Evolutionary conservation across 2,888 invertebrate genomes (phyloP).

Genomic region (Branchinecta sandiegonensis): DNA sequence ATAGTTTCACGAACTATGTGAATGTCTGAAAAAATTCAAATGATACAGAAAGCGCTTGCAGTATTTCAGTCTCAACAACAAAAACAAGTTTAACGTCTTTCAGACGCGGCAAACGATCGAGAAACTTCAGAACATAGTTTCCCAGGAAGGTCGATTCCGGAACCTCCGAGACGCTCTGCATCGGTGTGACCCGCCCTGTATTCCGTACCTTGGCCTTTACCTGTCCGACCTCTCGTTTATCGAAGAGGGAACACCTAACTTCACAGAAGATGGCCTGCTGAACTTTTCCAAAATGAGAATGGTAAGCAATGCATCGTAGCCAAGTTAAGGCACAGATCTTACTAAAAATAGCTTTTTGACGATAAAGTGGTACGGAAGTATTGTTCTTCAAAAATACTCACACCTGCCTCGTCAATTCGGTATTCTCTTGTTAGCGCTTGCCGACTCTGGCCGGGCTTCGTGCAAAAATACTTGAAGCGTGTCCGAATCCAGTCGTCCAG

Average conservation of each 20-base stretch:
- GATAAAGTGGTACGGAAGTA: no score
- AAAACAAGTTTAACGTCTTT: slow-evolving; percentile 29
- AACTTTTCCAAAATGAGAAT: slow-evolving; percentile 92
- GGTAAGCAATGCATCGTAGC: slow-evolving; percentile 41
- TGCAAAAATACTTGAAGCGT: no score
- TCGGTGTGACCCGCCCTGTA: slow-evolving; percentile 74
- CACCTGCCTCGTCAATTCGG: no score
- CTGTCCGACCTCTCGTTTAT: slow-evolving; percentile 80
- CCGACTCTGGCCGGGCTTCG: no score
- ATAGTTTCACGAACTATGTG: slow-evolving; percentile 17
- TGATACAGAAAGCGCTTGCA: no score
- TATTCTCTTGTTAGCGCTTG: no score
- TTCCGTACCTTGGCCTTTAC: slow-evolving; percentile 76
- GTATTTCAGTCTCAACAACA: slow-evolving; percentile 15
- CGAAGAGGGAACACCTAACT: slow-evolving; percentile 80
- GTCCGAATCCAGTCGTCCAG: no score
- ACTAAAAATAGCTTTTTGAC: no score
- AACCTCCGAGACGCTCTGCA: slow-evolving; percentile 73
- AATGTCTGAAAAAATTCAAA: slow-evolving; percentile 11
- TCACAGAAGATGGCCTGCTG: slow-evolving; percentile 69
- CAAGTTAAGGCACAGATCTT: no score
- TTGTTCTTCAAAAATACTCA: no score
- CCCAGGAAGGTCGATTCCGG: slow-evolving; percentile 74
- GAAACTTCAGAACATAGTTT: slow-evolving; percentile 67
- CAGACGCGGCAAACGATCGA: slow-evolving; percentile 77